These are phyloP conservation scores for Sitta carolinensis DNA, from an alignment of 2,797 vertebrate species.

Conservation along the genomic window DNA sequence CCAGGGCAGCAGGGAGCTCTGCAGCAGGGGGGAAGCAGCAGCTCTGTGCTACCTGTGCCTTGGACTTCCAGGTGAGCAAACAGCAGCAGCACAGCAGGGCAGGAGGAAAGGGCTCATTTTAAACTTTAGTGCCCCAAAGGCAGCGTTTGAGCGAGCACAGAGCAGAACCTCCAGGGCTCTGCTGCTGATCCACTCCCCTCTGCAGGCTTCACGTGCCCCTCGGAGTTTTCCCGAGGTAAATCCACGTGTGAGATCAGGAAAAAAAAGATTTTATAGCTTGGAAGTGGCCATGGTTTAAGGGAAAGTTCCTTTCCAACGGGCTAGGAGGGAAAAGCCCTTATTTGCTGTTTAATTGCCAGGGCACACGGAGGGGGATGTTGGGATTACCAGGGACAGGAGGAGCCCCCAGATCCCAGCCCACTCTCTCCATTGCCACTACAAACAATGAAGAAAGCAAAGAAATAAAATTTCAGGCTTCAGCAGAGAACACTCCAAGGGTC, in stretches of 20 bases:
- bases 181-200: fast-evolving
- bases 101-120: fast-evolving
- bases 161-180: background rate
- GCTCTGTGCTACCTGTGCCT: background rate
- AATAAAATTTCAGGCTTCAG: background rate
- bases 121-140: background rate
- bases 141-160: background rate
- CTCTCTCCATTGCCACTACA: background rate
- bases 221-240: background rate
- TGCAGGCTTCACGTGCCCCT: background rate
- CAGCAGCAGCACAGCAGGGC: background rate
- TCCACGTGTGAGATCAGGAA: background rate
- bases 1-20: background rate
- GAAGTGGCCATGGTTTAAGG: background rate
- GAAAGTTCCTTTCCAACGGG: background rate
- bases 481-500: fast-evolving
- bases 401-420: background rate
- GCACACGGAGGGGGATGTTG: fast-evolving
- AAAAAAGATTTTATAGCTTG: background rate
- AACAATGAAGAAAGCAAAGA: background rate
- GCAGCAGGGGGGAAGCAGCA: background rate
- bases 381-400: background rate
- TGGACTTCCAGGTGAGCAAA: background rate
- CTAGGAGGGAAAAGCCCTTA: background rate
- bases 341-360: background rate